Evolutionary conservation across 2,888 invertebrate species (phyloP).

Genomic region (Odontocolon sp.): DNA sequence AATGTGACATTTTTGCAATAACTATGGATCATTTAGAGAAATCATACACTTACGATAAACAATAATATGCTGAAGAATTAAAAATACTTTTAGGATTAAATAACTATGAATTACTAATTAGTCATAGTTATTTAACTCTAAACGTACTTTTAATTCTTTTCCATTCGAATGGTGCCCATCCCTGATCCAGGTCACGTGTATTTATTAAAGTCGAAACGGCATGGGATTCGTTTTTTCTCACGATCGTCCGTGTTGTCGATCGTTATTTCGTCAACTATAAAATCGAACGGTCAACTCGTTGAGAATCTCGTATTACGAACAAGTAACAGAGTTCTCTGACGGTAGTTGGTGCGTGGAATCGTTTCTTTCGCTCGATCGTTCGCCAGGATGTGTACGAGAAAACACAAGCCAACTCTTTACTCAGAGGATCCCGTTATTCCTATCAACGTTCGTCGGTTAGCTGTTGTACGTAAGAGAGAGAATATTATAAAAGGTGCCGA

Average conservation of each 20-base stretch:
- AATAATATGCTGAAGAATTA: no score
- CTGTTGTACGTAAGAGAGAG: neutral
- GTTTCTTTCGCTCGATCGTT: conserved; percentile 14
- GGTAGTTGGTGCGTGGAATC: conserved; percentile 46
- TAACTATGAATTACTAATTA: no score
- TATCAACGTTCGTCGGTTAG: neutral
- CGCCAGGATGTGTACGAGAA: neutral
- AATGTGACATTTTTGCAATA: no score
- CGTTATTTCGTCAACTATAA: conserved; percentile 30
- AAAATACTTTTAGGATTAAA: no score
- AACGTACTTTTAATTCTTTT: no score
- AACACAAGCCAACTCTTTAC: neutral
- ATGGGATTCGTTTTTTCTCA: neutral
- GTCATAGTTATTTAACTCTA: no score
- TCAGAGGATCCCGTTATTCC: conserved; percentile 41
- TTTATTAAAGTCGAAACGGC: neutral
- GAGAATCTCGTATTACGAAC: no score
- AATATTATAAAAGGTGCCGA: conserved; percentile 52
- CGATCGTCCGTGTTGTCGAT: neutral
- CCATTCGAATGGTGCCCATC: no score
- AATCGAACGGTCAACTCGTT: conserved; percentile 52
- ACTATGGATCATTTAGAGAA: no score
- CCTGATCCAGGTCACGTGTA: conserved; percentile 7
- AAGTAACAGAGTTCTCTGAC: no score
- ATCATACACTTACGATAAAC: no score